phyloP scores from a whole-genome alignment of 2,888 invertebrate species.

The Agrilus mali region DNA sequence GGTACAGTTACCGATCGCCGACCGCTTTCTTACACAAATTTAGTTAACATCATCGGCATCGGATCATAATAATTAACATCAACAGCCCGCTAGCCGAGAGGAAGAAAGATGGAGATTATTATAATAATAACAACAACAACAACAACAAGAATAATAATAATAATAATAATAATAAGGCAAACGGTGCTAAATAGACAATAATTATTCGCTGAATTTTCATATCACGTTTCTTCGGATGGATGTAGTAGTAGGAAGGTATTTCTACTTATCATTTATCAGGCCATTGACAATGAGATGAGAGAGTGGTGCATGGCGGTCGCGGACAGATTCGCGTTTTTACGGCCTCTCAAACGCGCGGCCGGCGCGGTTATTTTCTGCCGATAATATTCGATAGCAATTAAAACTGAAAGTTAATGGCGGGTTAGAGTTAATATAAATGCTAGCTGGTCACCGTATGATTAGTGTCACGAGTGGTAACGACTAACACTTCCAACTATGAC shows the following conservation, averaged over 20 bases:
- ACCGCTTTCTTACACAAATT: slow-evolving; percentile 12
- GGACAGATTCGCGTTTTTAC: too few relatives aligned
- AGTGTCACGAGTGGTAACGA: slow-evolving; percentile 12
- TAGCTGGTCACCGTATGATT: slow-evolving; percentile 10
- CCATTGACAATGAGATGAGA: too few relatives aligned
- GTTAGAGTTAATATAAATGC: slow-evolving; percentile 12
- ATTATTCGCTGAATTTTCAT: too few relatives aligned
- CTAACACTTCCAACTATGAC: slow-evolving; percentile 6
- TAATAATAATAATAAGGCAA: slow-evolving; percentile 5
- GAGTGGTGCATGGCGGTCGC: too few relatives aligned
- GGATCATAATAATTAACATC: slow-evolving; percentile 1
- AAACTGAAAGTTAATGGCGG: slow-evolving; percentile 11
- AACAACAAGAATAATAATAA: not conserved
- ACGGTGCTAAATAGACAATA: slow-evolving; percentile 6
- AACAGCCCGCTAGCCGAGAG: too few relatives aligned
- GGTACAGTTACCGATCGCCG: slow-evolving; percentile 6
- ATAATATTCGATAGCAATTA: slow-evolving; percentile 7
- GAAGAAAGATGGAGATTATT: too few relatives aligned
- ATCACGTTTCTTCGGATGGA: too few relatives aligned
- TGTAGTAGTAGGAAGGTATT: too few relatives aligned
- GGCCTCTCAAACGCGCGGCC: too few relatives aligned
- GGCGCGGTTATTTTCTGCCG: too few relatives aligned
- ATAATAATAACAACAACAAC: too few relatives aligned
- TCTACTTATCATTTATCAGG: too few relatives aligned
- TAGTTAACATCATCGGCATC: slow-evolving; percentile 9